Evolutionary conservation across 2,888 invertebrate species (phyloP).

Genomic region (Achlya flavicornis): DNA sequence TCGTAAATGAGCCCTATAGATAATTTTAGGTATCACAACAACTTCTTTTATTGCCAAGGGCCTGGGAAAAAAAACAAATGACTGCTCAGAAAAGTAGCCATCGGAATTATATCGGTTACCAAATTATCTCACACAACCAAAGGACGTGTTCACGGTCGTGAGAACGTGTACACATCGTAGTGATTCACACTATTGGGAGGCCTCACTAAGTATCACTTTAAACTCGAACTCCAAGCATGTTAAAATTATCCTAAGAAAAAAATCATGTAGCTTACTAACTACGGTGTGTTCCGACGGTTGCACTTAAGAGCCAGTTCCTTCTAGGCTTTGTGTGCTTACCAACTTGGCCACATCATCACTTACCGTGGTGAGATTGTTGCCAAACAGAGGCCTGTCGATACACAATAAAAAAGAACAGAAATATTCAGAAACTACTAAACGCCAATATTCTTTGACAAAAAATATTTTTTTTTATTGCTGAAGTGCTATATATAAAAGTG

Average conservation of each 20-base stretch:
- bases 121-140: slow-evolving; percentile 7
- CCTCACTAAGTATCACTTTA: background rate
- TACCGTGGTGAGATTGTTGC: too few relatives aligned
- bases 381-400: too few relatives aligned
- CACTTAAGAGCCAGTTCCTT: too few relatives aligned
- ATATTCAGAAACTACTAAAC: too few relatives aligned
- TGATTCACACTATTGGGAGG: background rate
- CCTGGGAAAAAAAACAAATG: background rate
- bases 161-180: slow-evolving; percentile 32
- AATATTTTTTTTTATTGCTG: too few relatives aligned
- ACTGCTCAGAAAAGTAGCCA: background rate
- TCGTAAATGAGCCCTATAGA: background rate
- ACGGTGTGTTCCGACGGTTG: too few relatives aligned
- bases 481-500: too few relatives aligned
- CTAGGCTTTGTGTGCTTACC: too few relatives aligned
- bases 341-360: too few relatives aligned
- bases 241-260: background rate
- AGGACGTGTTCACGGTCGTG: slow-evolving; percentile 34
- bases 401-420: too few relatives aligned
- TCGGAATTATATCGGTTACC: background rate
- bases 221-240: background rate
- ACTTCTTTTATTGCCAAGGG: background rate
- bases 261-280: too few relatives aligned
- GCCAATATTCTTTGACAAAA: too few relatives aligned
- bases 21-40: background rate